Evolutionary conservation across 2,888 invertebrate species (phyloP).

Genomic region (Pseudeuparius sepicola): DNA sequence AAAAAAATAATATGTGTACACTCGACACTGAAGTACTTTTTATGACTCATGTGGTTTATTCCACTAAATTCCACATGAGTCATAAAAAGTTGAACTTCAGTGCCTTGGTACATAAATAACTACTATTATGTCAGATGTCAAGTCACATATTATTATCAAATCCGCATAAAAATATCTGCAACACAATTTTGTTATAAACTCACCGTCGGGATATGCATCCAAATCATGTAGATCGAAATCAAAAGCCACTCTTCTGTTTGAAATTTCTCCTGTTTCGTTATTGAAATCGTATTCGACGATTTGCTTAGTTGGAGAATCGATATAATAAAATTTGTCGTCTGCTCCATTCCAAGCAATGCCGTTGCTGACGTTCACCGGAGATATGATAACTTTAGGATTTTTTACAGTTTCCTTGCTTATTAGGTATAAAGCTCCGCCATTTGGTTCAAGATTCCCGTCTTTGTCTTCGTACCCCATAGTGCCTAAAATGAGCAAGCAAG

Average conservation of each 20-base stretch:
- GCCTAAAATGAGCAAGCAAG: slow-evolving; percentile 36
- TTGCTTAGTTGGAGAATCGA: slow-evolving; percentile 57
- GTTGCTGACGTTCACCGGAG: slow-evolving; percentile 57
- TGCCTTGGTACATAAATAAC: no score
- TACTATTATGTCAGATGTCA: no score
- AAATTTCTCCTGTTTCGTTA: slow-evolving; percentile 42
- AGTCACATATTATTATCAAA: no score
- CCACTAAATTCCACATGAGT: no score
- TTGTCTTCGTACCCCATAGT: slow-evolving; percentile 49
- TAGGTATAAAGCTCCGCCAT: slow-evolving; percentile 49
- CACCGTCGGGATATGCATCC: slow-evolving; percentile 23
- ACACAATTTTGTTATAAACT: no score
- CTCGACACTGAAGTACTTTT: no score
- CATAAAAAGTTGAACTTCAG: no score
- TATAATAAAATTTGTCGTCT: slow-evolving; percentile 63
- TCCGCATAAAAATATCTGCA: no score
- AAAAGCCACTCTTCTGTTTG: slow-evolving; percentile 28
- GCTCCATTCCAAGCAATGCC: slow-evolving; percentile 69
- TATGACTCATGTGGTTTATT: no score
- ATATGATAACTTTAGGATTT: slow-evolving; percentile 26
- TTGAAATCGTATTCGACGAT: slow-evolving; percentile 63
- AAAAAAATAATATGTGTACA: no score
- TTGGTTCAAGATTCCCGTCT: slow-evolving; percentile 35
- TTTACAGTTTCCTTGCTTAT: slow-evolving; percentile 36
- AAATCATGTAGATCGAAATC: slow-evolving; percentile 23